Percentiles rank a stretch among this genome's conserved stretches.
Evolutionary conservation across 2,113 vertebrate species (phyloP).

Genomic region (Ceyx cyanopectus): DNA sequence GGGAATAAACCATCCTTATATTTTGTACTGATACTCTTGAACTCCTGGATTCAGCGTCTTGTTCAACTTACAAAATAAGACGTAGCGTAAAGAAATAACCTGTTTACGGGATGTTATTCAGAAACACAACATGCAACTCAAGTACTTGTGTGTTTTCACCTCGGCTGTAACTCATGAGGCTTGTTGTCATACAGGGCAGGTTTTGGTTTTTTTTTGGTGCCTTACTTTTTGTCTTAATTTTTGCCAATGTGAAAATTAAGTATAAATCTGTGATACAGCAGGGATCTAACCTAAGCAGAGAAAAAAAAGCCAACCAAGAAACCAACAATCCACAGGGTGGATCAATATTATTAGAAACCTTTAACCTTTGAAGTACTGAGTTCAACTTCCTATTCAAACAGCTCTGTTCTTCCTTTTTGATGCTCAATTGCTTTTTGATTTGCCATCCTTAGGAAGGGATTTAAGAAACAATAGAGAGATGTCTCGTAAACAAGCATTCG

Average conservation of each 20-base stretch:
- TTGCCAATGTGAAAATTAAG: conserved; percentile 83
- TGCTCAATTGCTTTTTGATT: conserved; percentile 82
- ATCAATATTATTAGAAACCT: conserved; percentile 77
- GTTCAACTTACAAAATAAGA: conserved; percentile 65
- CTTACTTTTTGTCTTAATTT: conserved; percentile 86
- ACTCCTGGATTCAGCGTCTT: conserved; percentile 49
- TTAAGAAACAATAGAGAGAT: conserved; percentile 83
- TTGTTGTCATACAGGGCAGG: conserved; percentile 74
- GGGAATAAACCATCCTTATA: conserved; percentile 26
- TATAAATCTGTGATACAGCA: conserved; percentile 79
- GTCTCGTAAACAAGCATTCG: conserved; percentile 90
- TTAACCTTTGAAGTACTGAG: conserved; percentile 76
- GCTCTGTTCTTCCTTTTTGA: conserved; percentile 80
- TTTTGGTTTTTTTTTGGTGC: conserved; percentile 78
- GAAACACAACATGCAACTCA: conserved; percentile 29
- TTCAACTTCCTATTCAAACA: conserved; percentile 80
- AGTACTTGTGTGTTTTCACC: conserved; percentile 56
- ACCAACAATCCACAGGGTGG: conserved; percentile 70
- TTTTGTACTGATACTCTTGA: conserved; percentile 35
- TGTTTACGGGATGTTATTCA: conserved; percentile 42
- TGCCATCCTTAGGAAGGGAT: conserved; percentile 81
- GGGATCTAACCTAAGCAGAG: conserved; percentile 80
- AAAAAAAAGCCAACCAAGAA: background rate
- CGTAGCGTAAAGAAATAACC: conserved; percentile 53
- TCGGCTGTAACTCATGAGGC: conserved; percentile 56